Evolutionary conservation across 2,113 vertebrate genomes (phyloP).

Genomic region (Pelusios castaneus): DNA sequence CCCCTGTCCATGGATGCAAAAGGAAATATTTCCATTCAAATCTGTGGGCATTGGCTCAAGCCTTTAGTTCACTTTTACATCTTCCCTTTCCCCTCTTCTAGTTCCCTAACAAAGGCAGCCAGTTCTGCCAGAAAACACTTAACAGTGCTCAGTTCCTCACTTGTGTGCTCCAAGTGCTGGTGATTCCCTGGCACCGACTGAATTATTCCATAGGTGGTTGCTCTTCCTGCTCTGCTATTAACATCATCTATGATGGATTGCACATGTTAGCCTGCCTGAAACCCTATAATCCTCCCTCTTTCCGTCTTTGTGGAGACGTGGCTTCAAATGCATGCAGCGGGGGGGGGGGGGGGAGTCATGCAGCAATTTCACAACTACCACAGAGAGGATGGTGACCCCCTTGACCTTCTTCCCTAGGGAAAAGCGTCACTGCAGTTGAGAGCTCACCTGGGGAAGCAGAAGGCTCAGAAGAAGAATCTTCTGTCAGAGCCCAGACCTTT

Average conservation of each 20-base stretch:
- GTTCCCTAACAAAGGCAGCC: background rate
- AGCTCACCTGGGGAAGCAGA: rapidly evolving
- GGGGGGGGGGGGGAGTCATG: background rate
- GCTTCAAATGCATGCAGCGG: background rate
- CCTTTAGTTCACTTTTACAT: background rate
- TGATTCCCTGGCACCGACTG: background rate
- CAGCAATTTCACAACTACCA: background rate
- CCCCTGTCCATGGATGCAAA: background rate
- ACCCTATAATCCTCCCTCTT: too few relatives aligned
- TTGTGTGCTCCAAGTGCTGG: background rate
- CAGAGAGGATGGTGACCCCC: too few relatives aligned
- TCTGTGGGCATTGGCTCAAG: background rate
- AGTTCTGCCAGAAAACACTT: too few relatives aligned
- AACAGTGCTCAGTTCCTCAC: background rate
- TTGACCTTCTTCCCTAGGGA: background rate
- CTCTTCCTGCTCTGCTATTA: too few relatives aligned
- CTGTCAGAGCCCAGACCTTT: rapidly evolving
- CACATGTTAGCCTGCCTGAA: too few relatives aligned
- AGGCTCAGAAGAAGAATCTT: background rate
- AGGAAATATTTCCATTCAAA: background rate
- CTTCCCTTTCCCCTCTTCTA: background rate
- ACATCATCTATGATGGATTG: too few relatives aligned
- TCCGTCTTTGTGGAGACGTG: too few relatives aligned
- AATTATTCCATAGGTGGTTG: too few relatives aligned
- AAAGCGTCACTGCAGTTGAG: background rate